Base-by-base conservation (phyloP, 2,113 vertebrate genomes). In the Turnix velox region DNA sequence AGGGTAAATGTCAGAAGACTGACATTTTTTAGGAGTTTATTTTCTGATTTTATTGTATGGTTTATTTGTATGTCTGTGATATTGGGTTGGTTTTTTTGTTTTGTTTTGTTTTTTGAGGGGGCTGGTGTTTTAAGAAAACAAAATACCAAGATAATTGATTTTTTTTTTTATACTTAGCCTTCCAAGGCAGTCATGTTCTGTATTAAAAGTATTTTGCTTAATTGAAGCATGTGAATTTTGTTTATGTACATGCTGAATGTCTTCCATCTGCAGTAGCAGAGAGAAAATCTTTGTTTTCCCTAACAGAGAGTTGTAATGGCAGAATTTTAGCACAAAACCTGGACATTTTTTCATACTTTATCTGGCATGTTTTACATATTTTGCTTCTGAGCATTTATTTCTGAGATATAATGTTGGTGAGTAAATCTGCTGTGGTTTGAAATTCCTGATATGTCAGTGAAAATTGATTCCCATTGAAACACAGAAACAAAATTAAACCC, bases 91-190 rank as follows among this genome's bases (percentile, higher is more conserved):
- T 51, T 14, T n/a, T 18, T 40, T 40, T 11, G 9, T 10, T 12
- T 35, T 18, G 46, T 9, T 43, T 63, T 63, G 51, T 73, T 31
- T 33, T 30, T 7, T 4, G 4, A 0, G 0, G 25, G 14, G 4
- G 3, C 14, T 19, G 12, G 25, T 23, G 10, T 58, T 13, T 79
- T 45, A 46, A 49, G 33, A 57, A 54, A 63, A 71, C 8, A 39
- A 55, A 72, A 59, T 59, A 10, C 1, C 16, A 23, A 80, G 12
- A 4, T 35, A 69, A 7, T 48, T 3, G 79, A 4, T 3, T 25
- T 46, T 68, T 86, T 77, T 43, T 49, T 11, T 84, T 59, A 35
- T 20, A 17, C 6, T 52, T 84, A 48, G 4, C 1, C 13, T 84
- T 78, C 19, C 22, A 58, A 31, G 37, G 22, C 16, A 61, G n/a